phyloP scores from a whole-genome alignment of 2,797 vertebrate species.

The Sebastiscus tertius region DNA sequence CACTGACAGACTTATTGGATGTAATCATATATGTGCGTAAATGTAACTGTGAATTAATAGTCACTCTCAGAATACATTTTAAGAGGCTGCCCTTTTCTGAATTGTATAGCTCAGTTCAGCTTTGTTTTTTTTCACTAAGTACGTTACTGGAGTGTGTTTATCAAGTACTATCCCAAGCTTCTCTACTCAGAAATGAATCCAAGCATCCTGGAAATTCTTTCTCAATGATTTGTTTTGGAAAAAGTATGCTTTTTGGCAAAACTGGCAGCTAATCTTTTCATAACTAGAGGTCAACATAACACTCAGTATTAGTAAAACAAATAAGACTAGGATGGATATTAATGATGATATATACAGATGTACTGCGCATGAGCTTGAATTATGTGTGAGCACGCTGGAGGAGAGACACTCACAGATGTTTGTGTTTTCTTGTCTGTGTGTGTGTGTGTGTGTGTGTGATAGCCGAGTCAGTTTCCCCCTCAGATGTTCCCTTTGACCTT shows the following conservation, averaged over 20 bases:
- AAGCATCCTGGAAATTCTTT: conserved; percentile 40
- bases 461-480: conserved; percentile 61
- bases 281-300: conserved; percentile 56
- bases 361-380: conserved; percentile 31
- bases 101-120: conserved; percentile 5
- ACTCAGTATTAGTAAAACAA: conserved; percentile 59
- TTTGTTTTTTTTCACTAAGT: conserved; percentile 5
- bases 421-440: conserved; percentile 51
- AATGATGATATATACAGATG: conserved; percentile 59
- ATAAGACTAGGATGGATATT: conserved; percentile 51
- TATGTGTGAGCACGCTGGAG: conserved; percentile 43
- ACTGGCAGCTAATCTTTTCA: conserved; percentile 45
- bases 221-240: conserved; percentile 43
- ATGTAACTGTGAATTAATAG: conserved; percentile 17
- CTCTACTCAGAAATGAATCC: conserved; percentile 26
- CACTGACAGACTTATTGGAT: conserved; percentile 13
- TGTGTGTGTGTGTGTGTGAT: conserved; percentile 26
- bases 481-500: conserved; percentile 73
- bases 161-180: conserved; percentile 10
- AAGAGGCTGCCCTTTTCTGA: conserved; percentile 2
- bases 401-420: conserved; percentile 44
- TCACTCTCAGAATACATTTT: conserved; percentile 1
- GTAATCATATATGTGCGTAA: conserved; percentile 15
- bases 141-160: conserved; percentile 31
- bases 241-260: conserved; percentile 51